phyloP scores from a whole-genome alignment of 2,888 invertebrate genomes.

The Mactromeris polynyma region DNA sequence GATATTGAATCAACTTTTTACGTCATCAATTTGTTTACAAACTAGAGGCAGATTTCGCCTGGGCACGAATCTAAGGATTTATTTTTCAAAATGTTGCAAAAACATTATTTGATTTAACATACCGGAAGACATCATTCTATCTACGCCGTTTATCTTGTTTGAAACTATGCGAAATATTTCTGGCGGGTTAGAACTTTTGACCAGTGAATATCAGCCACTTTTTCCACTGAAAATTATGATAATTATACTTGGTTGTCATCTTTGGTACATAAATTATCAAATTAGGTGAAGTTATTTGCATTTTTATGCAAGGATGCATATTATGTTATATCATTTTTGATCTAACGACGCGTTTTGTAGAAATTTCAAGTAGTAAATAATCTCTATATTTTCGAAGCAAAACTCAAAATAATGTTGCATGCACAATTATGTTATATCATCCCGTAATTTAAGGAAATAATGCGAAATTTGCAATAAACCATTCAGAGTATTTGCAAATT shows the following conservation, averaged over 20 bases:
- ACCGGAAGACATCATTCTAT: too few species aligned
- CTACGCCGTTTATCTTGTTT: too few species aligned
- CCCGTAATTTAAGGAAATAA: neutral
- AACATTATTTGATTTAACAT: too few species aligned
- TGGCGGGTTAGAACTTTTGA: neutral
- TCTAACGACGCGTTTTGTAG: too few species aligned
- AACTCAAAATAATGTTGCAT: neutral
- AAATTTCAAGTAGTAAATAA: too few species aligned
- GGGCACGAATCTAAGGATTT: too few species aligned
- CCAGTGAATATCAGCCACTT: neutral
- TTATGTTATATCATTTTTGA: neutral
- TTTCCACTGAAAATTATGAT: neutral
- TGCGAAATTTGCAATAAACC: neutral
- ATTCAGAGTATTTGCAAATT: too few species aligned
- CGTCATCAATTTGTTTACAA: too few species aligned
- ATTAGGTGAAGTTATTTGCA: constrained; percentile 6
- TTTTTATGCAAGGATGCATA: neutral
- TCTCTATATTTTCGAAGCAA: neutral
- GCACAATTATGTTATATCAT: neutral
- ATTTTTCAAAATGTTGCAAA: too few species aligned
- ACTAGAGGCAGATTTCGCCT: too few species aligned
- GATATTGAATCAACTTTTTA: too few species aligned
- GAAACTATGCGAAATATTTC: too few species aligned
- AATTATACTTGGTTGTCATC: neutral
- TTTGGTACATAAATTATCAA: neutral